A percentile compares a stretch with the other conserved stretches of the same genome.
These are phyloP conservation scores for Cygnus olor DNA, from an alignment of 2,797 vertebrate species.

Conservation along the genomic window DNA sequence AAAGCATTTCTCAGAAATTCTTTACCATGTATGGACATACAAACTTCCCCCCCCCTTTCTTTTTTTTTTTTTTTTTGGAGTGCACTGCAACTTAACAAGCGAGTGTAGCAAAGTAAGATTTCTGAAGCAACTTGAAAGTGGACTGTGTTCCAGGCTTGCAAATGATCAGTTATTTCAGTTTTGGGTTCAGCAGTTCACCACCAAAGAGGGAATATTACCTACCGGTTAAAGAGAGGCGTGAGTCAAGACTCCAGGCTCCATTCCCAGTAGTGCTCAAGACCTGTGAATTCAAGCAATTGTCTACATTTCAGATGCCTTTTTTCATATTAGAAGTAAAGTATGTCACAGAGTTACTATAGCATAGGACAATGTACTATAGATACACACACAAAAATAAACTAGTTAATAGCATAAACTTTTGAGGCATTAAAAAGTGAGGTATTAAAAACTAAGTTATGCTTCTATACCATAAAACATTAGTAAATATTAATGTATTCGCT, in stretches of 20 bases:
- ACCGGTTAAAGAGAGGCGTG: neutral
- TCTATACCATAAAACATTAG: neutral
- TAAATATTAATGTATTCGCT: neutral
- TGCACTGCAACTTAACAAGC: neutral
- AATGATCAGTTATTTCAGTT: neutral
- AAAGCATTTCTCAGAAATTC: constrained; percentile 56
- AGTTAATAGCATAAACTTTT: neutral
- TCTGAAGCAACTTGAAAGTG: neutral
- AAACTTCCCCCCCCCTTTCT: neutral
- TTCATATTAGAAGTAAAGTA: neutral
- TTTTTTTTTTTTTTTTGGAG: neutral
- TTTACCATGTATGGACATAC: constrained; percentile 54
- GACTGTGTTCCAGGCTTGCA: neutral
- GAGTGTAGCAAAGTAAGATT: neutral
- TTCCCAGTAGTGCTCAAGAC: neutral
- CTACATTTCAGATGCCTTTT: neutral
- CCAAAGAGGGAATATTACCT: neutral
- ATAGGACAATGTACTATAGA: neutral
- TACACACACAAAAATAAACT: neutral
- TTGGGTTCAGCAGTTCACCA: neutral
- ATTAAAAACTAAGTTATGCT: neutral
- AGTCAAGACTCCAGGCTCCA: neutral
- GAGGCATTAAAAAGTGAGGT: neutral
- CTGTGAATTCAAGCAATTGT: neutral
- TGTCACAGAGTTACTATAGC: neutral